Evolutionary conservation across 2,797 vertebrate genomes (phyloP), one percentile per base, ranked within the genome.

Genomic region (Clarias pachynema): DNA sequence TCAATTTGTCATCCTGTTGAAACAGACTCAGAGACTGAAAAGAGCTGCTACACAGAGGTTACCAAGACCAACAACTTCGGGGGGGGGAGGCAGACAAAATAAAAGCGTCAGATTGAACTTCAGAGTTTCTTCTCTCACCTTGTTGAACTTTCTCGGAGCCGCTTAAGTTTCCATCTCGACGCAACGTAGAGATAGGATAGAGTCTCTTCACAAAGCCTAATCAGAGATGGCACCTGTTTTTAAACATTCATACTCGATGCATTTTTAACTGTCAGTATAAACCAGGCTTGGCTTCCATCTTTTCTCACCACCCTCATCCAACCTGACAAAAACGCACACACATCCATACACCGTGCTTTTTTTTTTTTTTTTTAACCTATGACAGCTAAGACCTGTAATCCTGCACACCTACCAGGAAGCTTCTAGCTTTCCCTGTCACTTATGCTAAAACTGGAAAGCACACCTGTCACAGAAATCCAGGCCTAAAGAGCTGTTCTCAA

Each of bases 191-290:
- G 84, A 59, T 65, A 82, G 84, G 31, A 73, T 40, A 37, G 83
- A 53, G 63, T 59, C 59, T 70, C 73, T 31, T 70, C 81, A 34
- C 62, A 65, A 78, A 81, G 68, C n/a, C 82, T 87, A 66, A 86
- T 70, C 75, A 2, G 24, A 88, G 79, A 87, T 69, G 84, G 84
- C 87, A 86, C 63, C 83, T 81, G 79, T 74, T 15, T 78, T 90
- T 89, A 86, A 90, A 88, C 86, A 88, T 88, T 87, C 83, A 90
- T 81, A 83, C 81, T 79, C 57, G 37, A 87, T 89, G 87, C 86
- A 86, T 87, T 89, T 88, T 86, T 88, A 86, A 86, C 84, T 44
- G 53, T 37, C 73, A 34, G 85, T 82, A 78, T 81, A 69, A 90
- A 89, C 89, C 78, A 84, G 86, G 34, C 84, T 89, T 70, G 85